Evolutionary conservation across 2,113 vertebrate species (phyloP).

Genomic region (Hydropotes inermis): DNA sequence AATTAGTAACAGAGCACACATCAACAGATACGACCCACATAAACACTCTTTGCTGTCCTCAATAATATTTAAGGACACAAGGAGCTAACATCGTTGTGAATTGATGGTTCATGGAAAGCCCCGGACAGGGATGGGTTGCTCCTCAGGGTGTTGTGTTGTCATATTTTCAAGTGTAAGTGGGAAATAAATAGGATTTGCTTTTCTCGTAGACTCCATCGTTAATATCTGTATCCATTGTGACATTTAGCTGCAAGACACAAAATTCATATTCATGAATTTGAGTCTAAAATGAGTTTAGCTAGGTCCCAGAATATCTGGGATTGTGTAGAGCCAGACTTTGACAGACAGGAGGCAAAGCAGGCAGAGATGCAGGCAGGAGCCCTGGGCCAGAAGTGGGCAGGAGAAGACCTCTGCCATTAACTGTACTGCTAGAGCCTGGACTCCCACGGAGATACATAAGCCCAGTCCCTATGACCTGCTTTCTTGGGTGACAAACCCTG

Average conservation of each 20-base stretch:
- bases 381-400: fast-evolving
- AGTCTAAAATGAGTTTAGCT: not conserved
- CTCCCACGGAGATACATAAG: fast-evolving
- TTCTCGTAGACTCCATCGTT: fast-evolving
- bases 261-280: not conserved
- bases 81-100: not conserved
- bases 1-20: not conserved
- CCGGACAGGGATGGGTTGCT: fast-evolving
- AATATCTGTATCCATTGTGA: not conserved
- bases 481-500: not conserved
- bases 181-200: not conserved
- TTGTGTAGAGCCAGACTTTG: not conserved
- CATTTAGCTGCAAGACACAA: not conserved
- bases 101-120: fast-evolving
- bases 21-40: not conserved
- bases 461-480: fast-evolving
- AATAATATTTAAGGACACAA: no score
- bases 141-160: no score
- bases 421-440: fast-evolving
- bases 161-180: fast-evolving
- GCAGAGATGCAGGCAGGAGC: no score
- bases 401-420: fast-evolving
- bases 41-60: not conserved
- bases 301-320: not conserved
- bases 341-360: fast-evolving